phyloP scores from a whole-genome alignment of 2,113 vertebrate species.

The Burhinus oedicnemus region DNA sequence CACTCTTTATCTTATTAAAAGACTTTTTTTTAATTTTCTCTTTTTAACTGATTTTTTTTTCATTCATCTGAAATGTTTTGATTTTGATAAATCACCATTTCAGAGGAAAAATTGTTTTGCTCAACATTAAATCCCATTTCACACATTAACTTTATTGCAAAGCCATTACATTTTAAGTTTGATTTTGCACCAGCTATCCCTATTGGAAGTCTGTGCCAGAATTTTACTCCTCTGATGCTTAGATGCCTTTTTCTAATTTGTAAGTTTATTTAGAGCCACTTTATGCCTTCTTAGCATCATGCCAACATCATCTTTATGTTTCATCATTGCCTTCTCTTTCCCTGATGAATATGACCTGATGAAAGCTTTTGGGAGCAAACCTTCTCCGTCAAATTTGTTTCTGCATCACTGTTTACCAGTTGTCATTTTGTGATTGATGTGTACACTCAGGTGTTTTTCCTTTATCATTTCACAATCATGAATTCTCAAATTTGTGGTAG shows the following conservation, averaged over 20 bases:
- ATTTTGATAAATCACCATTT: background rate
- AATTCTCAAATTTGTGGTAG: background rate
- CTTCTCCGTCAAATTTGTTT: background rate
- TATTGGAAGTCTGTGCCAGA: background rate
- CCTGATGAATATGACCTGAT: background rate
- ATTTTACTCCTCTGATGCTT: background rate
- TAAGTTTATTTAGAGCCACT: background rate
- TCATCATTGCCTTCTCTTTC: background rate
- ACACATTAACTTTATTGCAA: background rate
- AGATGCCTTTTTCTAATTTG: background rate
- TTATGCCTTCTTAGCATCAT: background rate
- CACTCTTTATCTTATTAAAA: background rate
- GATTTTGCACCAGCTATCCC: background rate
- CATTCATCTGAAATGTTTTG: background rate
- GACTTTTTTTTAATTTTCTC: background rate
- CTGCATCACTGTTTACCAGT: background rate
- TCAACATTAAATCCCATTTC: background rate
- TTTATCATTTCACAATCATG: background rate
- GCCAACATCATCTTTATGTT: background rate
- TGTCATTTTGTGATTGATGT: conserved; percentile 28
- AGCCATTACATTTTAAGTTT: background rate
- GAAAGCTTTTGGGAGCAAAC: background rate
- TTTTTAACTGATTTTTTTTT: background rate
- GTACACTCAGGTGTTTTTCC: conserved; percentile 26
- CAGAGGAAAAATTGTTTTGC: background rate